These are phyloP conservation scores for Synanthedon formicaeformis DNA, from an alignment of 2,888 invertebrate genomes.

Conservation along the genomic window DNA sequence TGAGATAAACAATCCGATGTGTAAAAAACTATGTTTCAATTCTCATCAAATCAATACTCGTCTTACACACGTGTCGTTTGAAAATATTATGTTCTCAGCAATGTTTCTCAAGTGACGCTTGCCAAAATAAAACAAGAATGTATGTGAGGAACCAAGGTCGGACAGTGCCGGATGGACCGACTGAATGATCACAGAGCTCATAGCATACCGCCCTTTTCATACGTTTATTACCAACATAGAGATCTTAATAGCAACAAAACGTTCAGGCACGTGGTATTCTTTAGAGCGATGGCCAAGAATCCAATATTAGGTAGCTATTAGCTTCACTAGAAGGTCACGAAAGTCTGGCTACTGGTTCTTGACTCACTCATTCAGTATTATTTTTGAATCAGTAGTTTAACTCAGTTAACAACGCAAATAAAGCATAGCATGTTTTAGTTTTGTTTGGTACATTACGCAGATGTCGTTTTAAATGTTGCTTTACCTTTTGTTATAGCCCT, in stretches of 20 bases:
- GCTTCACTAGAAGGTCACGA: not conserved
- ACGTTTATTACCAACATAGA: not conserved
- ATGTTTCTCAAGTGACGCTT: no score
- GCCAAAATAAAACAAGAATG: no score
- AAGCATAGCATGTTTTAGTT: not conserved
- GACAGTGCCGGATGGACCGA: not conserved
- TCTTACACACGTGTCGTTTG: no score
- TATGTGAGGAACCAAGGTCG: no score
- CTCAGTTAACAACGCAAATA: not conserved
- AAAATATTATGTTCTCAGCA: no score
- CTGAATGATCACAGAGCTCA: not conserved
- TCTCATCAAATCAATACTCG: no score
- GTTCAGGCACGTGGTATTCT: slow-evolving; percentile 1
- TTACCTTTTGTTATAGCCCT: no score
- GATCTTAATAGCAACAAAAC: not conserved
- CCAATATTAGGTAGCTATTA: not conserved
- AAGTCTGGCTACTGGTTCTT: slow-evolving; percentile 17
- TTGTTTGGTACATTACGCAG: no score
- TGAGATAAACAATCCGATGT: no score
- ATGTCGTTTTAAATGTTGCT: no score
- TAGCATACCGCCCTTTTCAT: not conserved
- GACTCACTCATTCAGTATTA: slow-evolving; percentile 24
- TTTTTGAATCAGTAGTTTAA: slow-evolving; percentile 8
- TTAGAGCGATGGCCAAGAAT: slow-evolving; percentile 1
- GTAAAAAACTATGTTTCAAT: no score